These are phyloP conservation scores for Drosophila ercepeae DNA, from an alignment of 1,140 invertebrate species.

Conservation along the genomic window DNA sequence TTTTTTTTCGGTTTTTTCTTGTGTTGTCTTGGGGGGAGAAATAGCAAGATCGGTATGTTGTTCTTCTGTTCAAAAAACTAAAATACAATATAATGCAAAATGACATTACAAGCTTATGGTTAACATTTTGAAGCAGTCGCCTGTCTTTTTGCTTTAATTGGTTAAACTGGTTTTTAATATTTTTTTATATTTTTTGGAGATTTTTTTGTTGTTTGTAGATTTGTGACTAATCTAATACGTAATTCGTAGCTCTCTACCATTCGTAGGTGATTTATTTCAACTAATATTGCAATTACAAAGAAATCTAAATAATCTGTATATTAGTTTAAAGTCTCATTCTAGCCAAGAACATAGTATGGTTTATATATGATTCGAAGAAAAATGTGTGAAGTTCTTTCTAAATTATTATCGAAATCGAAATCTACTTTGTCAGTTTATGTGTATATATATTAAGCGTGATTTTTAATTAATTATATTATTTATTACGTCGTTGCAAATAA, in stretches of 20 bases:
- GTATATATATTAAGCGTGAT: conserved; percentile 27
- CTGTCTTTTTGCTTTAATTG: background rate
- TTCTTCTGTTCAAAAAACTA: background rate
- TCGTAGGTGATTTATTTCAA: conserved; percentile 14
- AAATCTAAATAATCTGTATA: conserved; percentile 29
- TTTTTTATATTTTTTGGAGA: background rate
- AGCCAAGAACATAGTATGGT: conserved; percentile 19
- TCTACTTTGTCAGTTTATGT: conserved; percentile 15
- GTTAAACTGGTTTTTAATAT: background rate
- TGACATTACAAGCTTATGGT: conserved; percentile 6
- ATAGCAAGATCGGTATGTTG: background rate
- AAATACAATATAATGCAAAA: conserved; percentile 5
- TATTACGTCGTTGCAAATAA: conserved; percentile 38
- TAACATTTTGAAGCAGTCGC: conserved; percentile 1
- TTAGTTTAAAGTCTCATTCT: conserved; percentile 6
- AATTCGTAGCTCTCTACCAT: background rate
- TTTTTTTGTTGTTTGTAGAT: conserved; percentile 1
- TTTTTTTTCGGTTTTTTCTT: background rate
- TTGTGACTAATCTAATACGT: conserved; percentile 23
- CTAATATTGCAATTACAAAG: conserved; percentile 17
- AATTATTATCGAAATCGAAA: conserved; percentile 21
- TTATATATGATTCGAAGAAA: conserved; percentile 21
- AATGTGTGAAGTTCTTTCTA: too few relatives aligned
- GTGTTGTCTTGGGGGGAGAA: background rate
- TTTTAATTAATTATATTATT: conserved; percentile 17